Conservation (phyloP, 2,888 invertebrate genomes). For the Coremacera marginata region DNA sequence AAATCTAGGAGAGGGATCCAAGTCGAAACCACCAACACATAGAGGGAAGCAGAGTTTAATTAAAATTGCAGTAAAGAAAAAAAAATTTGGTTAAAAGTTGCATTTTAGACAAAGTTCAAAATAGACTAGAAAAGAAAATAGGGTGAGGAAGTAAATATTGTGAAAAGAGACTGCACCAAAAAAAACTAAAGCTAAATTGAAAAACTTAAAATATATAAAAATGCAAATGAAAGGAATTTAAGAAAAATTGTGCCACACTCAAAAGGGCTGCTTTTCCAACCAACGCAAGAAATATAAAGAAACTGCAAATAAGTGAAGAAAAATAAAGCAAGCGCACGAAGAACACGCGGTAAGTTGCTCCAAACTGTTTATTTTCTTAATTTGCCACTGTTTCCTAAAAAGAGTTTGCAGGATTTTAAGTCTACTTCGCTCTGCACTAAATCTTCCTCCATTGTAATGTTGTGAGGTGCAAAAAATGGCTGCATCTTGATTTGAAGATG, state of each 20-base stretch:
- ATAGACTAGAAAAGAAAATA: neutral
- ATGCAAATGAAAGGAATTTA: neutral
- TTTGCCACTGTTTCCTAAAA: neutral
- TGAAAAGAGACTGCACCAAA: neutral
- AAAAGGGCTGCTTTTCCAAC: neutral
- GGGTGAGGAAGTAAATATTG: neutral
- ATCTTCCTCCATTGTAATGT: too few relatives aligned
- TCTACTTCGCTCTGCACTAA: too few relatives aligned
- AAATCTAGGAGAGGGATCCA: neutral
- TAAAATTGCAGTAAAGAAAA: slow-evolving; percentile 5
- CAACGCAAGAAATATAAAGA: neutral
- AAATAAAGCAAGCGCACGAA: neutral
- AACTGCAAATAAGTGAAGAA: neutral
- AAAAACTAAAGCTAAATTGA: neutral
- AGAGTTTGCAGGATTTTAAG: too few relatives aligned
- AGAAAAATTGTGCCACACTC: neutral
- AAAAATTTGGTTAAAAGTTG: neutral
- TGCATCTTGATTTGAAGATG: too few relatives aligned
- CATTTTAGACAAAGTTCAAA: neutral
- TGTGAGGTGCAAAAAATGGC: too few relatives aligned
- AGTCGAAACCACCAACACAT: neutral
- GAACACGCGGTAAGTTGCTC: slow-evolving; percentile 20
- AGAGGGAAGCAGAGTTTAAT: neutral
- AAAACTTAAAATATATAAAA: neutral
- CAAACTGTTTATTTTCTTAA: neutral